A percentile compares a stretch with the other conserved stretches of the same genome.
phyloP scores from a whole-genome alignment of 1,140 invertebrate genomes.

The Camponotus floridanus region DNA sequence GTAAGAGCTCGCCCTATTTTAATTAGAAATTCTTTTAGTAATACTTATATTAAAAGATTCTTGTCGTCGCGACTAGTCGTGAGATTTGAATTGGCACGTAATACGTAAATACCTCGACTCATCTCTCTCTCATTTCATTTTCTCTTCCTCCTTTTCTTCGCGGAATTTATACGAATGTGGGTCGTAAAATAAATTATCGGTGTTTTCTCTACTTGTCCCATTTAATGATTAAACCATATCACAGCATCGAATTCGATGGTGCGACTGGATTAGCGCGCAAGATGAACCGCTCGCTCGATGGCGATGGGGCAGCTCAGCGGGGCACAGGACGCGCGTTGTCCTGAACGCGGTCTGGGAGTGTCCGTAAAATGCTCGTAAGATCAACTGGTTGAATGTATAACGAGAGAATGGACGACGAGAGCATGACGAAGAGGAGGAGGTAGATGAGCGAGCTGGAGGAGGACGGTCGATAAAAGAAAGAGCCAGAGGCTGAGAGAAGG shows the following conservation, averaged over 20 bases:
- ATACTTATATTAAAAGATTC: background rate
- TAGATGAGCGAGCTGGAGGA: background rate
- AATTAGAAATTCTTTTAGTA: background rate
- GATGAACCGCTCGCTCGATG: conserved; percentile 69
- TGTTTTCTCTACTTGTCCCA: conserved; percentile 55
- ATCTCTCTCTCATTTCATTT: background rate
- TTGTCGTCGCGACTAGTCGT: background rate
- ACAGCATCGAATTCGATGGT: conserved; percentile 49
- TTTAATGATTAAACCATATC: conserved; percentile 13
- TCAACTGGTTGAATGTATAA: conserved; percentile 53
- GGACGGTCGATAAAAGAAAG: conserved; percentile 32
- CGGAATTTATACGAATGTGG: background rate
- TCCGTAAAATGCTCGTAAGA: conserved; percentile 57
- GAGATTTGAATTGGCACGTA: background rate
- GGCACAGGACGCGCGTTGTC: conserved; percentile 76
- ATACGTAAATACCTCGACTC: conserved; percentile 19
- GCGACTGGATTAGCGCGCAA: conserved; percentile 56
- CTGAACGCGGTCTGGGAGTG: conserved; percentile 72
- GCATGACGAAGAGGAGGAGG: conserved; percentile 36
- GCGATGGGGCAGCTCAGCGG: conserved; percentile 71
- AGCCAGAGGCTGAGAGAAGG: background rate
- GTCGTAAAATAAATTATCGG: conserved; percentile 72
- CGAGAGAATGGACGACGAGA: conserved; percentile 38
- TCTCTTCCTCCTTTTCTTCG: background rate
- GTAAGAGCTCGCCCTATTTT: background rate